These are phyloP conservation scores for Ptilorrhoa leucosticta DNA, from an alignment of 2,113 vertebrate genomes.

Conservation along the genomic window DNA sequence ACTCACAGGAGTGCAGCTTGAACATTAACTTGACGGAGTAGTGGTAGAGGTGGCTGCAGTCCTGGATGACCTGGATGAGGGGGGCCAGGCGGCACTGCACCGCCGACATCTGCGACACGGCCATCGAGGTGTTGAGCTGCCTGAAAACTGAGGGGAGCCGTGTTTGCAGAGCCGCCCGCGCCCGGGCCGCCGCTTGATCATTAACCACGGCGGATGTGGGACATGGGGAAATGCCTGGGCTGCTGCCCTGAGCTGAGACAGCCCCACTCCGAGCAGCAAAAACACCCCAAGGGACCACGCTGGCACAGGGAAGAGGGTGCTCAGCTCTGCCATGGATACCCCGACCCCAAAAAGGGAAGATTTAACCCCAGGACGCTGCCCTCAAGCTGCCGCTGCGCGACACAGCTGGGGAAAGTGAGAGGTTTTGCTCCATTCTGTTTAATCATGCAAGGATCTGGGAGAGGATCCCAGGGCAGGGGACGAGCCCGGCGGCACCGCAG, in stretches of 20 bases:
- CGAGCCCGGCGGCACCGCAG: not conserved
- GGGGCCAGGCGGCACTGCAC: conserved; percentile 95
- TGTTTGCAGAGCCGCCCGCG: not conserved
- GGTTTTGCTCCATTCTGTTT: not conserved
- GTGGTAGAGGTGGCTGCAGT: conserved; percentile 97
- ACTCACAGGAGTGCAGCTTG: conserved; percentile 95
- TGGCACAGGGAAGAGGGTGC: not conserved
- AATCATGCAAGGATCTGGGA: not conserved
- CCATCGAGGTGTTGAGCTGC: conserved; percentile 94
- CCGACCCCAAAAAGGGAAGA: not conserved
- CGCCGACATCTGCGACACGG: conserved; percentile 88
- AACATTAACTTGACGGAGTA: conserved; percentile 94
- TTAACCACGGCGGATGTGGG: not conserved
- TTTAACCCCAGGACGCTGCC: not conserved
- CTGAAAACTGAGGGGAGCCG: conserved; percentile 77
- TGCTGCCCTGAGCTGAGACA: not conserved
- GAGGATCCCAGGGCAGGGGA: conserved; percentile 5
- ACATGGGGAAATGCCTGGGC: fast-evolving
- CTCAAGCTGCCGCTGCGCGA: fast-evolving
- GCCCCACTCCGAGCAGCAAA: fast-evolving
- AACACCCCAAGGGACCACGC: fast-evolving
- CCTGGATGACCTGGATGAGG: conserved; percentile 95
- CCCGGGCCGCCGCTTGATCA: not conserved
- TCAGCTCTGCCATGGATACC: not conserved
- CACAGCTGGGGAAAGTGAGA: fast-evolving